Conservation (phyloP, 2,797 vertebrate species). For the Gymnoscopelus microlampas region DNA sequence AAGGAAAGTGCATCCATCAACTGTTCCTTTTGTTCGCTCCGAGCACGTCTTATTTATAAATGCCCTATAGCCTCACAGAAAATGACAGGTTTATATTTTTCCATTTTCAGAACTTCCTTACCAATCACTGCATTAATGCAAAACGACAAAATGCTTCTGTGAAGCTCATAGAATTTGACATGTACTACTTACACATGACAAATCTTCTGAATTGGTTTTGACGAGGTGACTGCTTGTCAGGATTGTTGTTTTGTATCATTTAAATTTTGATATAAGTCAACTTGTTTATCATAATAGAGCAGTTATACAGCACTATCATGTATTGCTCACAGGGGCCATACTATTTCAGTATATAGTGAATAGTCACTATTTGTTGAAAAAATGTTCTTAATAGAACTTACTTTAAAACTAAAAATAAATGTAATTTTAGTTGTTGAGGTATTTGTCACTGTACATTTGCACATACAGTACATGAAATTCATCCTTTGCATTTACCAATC, state of each 20-base stretch:
- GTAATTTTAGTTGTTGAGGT: too few relatives aligned
- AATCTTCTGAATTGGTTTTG: slow-evolving; percentile 15
- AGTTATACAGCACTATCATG: not conserved
- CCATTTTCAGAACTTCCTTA: slow-evolving; percentile 33
- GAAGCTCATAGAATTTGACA: slow-evolving; percentile 45
- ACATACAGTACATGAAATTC: too few relatives aligned
- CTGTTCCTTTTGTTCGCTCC: slow-evolving; percentile 37
- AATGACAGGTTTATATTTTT: slow-evolving; percentile 35
- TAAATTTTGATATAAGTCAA: not conserved
- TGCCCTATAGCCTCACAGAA: slow-evolving; percentile 39
- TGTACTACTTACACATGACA: slow-evolving; percentile 36
- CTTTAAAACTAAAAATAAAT: too few relatives aligned
- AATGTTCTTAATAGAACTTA: too few relatives aligned
- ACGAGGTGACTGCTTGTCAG: slow-evolving; percentile 9
- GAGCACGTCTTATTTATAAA: slow-evolving; percentile 58
- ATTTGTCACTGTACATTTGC: too few relatives aligned
- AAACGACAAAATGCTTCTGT: slow-evolving; percentile 33
- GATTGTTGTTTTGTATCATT: not conserved
- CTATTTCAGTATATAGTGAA: not conserved
- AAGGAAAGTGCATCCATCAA: slow-evolving; percentile 41
- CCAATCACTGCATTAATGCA: slow-evolving; percentile 38
- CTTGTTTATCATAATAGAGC: not conserved
- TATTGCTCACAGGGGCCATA: not conserved
- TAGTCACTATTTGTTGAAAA: not conserved
- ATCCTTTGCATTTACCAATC: too few relatives aligned